Percentiles rank a stretch among this genome's conserved stretches.
Conservation (phyloP, 2,888 invertebrate genomes). For the Silvanus unidentatus region DNA sequence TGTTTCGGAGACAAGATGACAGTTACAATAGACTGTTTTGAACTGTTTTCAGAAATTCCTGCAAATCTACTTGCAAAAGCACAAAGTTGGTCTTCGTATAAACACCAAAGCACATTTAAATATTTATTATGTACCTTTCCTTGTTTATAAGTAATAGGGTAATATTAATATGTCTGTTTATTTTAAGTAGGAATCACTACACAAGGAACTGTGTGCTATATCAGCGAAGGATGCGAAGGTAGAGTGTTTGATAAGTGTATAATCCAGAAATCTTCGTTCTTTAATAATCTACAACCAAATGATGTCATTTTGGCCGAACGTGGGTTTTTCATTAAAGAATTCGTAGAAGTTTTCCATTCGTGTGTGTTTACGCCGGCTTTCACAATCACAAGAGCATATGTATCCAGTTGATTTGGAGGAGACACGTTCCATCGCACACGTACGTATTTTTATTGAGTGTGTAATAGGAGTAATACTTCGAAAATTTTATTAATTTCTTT, state of each 20-base stretch:
- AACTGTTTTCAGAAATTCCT: not conserved
- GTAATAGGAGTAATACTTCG: slow-evolving; percentile 12
- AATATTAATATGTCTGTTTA: no score
- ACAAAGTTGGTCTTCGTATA: not conserved
- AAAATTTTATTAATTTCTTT: slow-evolving; percentile 11
- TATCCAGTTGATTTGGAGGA: slow-evolving; percentile 5
- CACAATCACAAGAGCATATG: slow-evolving; percentile 6
- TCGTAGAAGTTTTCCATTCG: slow-evolving; percentile 2
- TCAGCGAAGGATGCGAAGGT: not conserved
- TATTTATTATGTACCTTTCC: no score
- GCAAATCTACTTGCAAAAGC: not conserved
- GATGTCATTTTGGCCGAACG: not conserved
- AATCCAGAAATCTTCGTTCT: not conserved
- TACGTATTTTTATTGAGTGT: slow-evolving; percentile 4
- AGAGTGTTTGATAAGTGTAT: not conserved
- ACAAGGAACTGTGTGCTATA: no score
- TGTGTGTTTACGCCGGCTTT: slow-evolving; percentile 8
- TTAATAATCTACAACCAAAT: slow-evolving; percentile 4
- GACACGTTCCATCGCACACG: slow-evolving; percentile 5
- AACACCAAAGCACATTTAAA: not conserved
- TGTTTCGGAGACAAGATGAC: not conserved
- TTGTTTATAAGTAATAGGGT: no score
- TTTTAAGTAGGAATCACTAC: no score
- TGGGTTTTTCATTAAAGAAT: slow-evolving; percentile 10
- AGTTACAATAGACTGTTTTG: not conserved